Conservation (phyloP, 1,140 invertebrate genomes). For the Panulirus ornatus region DNA sequence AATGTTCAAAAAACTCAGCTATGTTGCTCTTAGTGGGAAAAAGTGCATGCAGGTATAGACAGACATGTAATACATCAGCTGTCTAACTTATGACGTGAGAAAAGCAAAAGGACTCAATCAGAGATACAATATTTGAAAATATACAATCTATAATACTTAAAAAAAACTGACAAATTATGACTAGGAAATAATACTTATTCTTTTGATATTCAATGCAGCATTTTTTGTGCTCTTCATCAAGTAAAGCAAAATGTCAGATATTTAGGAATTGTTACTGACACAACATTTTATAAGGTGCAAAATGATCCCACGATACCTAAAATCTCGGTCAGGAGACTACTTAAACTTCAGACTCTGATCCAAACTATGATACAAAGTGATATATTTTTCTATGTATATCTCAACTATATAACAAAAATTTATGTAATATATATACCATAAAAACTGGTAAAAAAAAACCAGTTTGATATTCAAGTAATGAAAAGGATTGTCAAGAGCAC, state of each 20-base stretch:
- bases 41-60: no score
- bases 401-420: not conserved
- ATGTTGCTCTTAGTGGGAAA: no score
- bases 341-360: not conserved
- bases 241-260: not conserved
- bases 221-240: not conserved
- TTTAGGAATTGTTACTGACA: not conserved
- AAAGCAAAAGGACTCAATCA: no score
- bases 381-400: not conserved
- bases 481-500: slow-evolving; percentile 18
- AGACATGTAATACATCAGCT: no score
- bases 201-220: slow-evolving; percentile 36
- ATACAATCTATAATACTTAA: not conserved
- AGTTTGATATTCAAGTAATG: not conserved
- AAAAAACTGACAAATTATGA: not conserved
- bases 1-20: no score
- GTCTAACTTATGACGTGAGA: no score
- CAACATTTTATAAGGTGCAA: not conserved
- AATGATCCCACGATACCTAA: not conserved
- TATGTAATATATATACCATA: not conserved
- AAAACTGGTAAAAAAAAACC: not conserved
- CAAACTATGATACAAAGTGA: not conserved
- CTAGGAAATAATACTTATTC: slow-evolving; percentile 32
- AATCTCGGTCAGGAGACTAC: not conserved
- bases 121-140: no score